Evolutionary conservation across 2,888 invertebrate genomes (phyloP).

Genomic region (Calliphora vomitoria): DNA sequence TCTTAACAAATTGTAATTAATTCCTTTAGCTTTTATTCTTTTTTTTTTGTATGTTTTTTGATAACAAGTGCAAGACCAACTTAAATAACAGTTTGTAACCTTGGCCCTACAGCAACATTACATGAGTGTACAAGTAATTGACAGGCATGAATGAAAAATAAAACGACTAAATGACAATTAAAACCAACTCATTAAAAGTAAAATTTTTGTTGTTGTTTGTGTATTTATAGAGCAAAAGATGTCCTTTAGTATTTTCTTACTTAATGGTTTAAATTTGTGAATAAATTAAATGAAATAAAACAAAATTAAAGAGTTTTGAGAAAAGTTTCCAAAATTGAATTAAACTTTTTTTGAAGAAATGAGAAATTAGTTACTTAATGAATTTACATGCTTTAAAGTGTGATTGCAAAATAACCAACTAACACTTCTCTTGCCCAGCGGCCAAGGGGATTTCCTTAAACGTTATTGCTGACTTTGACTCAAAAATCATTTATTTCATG

Average conservation of each 20-base stretch:
- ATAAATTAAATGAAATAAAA: too few relatives aligned
- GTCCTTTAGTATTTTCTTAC: neutral
- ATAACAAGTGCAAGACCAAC: too few relatives aligned
- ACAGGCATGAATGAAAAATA: conserved; percentile 9
- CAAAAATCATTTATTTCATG: conserved; percentile 38
- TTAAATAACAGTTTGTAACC: conserved; percentile 7
- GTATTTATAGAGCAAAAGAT: neutral
- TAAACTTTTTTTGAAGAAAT: too few relatives aligned
- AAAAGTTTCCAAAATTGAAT: too few relatives aligned
- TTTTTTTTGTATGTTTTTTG: too few relatives aligned
- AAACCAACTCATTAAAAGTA: conserved; percentile 30
- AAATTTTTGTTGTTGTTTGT: neutral
- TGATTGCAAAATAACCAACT: neutral
- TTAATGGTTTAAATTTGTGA: too few relatives aligned
- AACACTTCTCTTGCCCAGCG: neutral
- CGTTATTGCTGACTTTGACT: conserved; percentile 9
- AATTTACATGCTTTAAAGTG: neutral
- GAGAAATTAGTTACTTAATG: too few relatives aligned
- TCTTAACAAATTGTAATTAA: too few relatives aligned
- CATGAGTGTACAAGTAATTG: conserved; percentile 36
- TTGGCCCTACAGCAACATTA: conserved; percentile 26
- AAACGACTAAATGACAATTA: conserved; percentile 29
- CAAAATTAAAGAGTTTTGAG: too few relatives aligned
- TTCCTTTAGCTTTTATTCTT: too few relatives aligned
- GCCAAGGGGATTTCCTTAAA: neutral